Evolutionary conservation across 2,797 vertebrate species (phyloP).

Genomic region (Acridotheres tristis): DNA sequence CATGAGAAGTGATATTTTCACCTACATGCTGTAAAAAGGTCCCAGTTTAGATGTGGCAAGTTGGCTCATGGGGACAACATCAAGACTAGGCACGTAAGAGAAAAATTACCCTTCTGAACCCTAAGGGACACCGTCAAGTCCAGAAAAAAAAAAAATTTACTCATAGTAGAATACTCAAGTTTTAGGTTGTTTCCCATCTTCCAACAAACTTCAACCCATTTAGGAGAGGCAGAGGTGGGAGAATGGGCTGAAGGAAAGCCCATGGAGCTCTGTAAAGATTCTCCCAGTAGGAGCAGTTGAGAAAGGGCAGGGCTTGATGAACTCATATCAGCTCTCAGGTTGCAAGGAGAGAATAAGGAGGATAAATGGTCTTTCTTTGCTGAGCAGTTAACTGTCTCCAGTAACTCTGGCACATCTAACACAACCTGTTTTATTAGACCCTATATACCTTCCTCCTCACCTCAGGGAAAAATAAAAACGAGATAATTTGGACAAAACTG

Average conservation of each 20-base stretch:
- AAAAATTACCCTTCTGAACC: background rate
- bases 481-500: background rate
- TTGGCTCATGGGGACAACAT: background rate
- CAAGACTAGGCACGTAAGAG: background rate
- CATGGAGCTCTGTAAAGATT: background rate
- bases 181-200: background rate
- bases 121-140: fast-evolving
- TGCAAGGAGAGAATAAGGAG: background rate
- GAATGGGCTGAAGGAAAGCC: background rate
- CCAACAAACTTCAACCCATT: background rate
- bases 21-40: background rate
- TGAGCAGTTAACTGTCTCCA: background rate
- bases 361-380: background rate
- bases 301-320: background rate
- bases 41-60: background rate
- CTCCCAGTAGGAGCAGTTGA: background rate
- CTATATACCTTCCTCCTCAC: background rate
- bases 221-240: background rate
- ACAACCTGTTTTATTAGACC: background rate
- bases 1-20: background rate
- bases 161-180: background rate
- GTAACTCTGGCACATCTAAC: background rate
- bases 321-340: background rate
- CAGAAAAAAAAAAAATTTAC: background rate
- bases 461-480: background rate